Conservation (phyloP, 2,113 vertebrate species). For the Phalacrocorax carbo region DNA sequence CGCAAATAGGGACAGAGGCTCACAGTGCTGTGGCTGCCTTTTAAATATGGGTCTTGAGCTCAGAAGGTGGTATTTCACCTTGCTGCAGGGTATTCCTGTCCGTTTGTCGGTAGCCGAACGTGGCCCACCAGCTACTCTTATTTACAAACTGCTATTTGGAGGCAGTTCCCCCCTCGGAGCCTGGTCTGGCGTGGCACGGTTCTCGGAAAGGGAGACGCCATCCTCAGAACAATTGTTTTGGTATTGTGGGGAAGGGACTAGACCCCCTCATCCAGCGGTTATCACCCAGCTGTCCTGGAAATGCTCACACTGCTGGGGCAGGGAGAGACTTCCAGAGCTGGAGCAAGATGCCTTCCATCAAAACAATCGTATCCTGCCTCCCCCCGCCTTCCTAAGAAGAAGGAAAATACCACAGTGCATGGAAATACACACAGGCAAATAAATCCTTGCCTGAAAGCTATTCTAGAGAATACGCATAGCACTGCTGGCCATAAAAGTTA, state of each 20-base stretch:
- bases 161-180: neutral
- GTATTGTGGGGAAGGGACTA: neutral
- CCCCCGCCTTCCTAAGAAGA: neutral
- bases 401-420: neutral
- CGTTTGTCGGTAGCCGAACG: neutral
- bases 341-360: neutral
- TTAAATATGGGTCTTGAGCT: neutral
- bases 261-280: neutral
- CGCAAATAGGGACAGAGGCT: neutral
- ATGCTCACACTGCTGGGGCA: neutral
- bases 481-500: neutral
- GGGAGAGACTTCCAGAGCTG: neutral
- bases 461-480: neutral
- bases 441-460: neutral
- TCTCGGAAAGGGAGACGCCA: neutral
- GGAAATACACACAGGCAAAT: constrained; percentile 5
- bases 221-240: neutral
- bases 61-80: constrained; percentile 1
- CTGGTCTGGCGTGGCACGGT: neutral
- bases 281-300: neutral
- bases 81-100: neutral
- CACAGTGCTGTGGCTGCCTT: neutral
- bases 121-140: neutral
- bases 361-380: neutral
- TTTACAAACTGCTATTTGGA: neutral